A percentile compares a stretch with the other conserved stretches of the same genome.
phyloP scores from a whole-genome alignment of 2,797 vertebrate species.

The Sebastes taczanowskii region DNA sequence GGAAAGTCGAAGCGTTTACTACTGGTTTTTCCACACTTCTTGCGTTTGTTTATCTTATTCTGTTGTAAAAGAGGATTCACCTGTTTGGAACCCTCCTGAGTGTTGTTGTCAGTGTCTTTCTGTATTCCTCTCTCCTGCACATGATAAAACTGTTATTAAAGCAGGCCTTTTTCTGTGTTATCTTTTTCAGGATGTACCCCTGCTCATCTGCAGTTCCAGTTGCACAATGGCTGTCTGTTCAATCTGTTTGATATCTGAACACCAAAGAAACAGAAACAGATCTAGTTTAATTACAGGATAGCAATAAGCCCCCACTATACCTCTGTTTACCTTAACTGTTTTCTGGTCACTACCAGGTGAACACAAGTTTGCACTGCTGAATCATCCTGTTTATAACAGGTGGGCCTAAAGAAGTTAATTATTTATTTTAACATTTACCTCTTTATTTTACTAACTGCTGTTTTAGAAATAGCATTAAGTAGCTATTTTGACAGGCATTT shows the following conservation, averaged over 20 bases:
- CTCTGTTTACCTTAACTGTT: conserved; percentile 68
- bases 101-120: not conserved
- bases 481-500: conserved; percentile 54
- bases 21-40: not conserved
- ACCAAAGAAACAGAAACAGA: conserved; percentile 80
- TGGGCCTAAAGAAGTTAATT: conserved; percentile 62
- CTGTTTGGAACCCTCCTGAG: not conserved
- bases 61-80: not conserved
- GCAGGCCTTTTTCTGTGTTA: not conserved
- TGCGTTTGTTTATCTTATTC: not conserved
- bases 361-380: conserved; percentile 73
- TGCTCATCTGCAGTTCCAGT: conserved; percentile 76
- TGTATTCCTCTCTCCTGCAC: not conserved
- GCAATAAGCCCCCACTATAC: conserved; percentile 82
- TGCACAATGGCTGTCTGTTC: conserved; percentile 86
- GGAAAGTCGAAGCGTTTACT: not conserved
- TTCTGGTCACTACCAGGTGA: conserved; percentile 73
- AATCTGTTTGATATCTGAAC: conserved; percentile 74
- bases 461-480: conserved; percentile 47
- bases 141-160: not conserved
- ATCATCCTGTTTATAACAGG: conserved; percentile 58
- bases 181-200: conserved; percentile 84
- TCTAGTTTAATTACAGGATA: conserved; percentile 84
- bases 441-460: conserved; percentile 75
- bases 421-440: conserved; percentile 85